Evolutionary conservation across 2,113 vertebrate species (phyloP).

Genomic region (Entomyzon cyanotis): DNA sequence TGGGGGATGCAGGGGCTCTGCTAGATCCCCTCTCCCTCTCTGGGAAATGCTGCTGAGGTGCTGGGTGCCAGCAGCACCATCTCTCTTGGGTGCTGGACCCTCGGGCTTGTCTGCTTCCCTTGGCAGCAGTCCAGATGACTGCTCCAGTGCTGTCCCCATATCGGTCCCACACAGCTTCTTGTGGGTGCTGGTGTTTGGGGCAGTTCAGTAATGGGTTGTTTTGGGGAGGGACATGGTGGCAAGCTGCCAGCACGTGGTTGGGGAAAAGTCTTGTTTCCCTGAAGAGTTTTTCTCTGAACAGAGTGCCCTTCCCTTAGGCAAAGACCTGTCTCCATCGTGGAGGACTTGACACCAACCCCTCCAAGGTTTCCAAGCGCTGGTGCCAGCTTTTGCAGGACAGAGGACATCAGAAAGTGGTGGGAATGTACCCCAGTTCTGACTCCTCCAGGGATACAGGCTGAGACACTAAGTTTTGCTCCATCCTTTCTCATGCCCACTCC

Average conservation of each 20-base stretch:
- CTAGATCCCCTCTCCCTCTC: background rate
- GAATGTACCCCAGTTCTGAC: background rate
- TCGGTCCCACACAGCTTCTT: accelerated
- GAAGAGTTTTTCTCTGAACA: background rate
- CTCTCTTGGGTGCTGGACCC: background rate
- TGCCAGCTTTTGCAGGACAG: background rate
- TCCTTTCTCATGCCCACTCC: background rate
- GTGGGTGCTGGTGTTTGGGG: background rate
- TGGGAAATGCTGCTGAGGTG: background rate
- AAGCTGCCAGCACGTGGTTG: background rate
- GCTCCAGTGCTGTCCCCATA: accelerated
- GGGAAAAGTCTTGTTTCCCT: background rate
- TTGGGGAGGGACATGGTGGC: background rate
- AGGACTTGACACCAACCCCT: background rate
- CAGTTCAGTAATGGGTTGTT: background rate
- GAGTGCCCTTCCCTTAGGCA: background rate
- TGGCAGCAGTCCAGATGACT: background rate
- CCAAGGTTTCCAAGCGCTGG: background rate
- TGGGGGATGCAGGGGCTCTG: accelerated
- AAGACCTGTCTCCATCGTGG: background rate
- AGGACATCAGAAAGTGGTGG: background rate
- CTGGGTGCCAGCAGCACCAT: background rate
- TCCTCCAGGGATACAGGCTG: background rate
- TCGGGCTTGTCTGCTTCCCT: background rate
- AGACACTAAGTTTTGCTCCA: background rate